These are phyloP conservation scores for Halesus radiatus DNA, from an alignment of 1,140 invertebrate genomes.

Conservation along the genomic window DNA sequence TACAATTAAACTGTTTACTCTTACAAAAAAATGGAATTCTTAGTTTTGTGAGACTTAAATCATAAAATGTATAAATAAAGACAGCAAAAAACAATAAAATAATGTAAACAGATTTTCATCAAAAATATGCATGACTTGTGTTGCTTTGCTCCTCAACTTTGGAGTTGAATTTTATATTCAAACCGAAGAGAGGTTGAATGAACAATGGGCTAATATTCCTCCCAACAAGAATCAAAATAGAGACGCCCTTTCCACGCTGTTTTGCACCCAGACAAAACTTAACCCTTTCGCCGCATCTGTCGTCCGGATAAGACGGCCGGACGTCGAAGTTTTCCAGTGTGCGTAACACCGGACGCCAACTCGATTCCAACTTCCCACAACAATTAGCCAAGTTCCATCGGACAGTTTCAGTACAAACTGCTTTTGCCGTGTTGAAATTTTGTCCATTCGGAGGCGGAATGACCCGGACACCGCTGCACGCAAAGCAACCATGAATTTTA, in stretches of 20 bases:
- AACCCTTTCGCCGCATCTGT: slow-evolving; percentile 21
- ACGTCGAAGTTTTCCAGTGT: not conserved
- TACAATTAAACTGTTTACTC: too few species aligned
- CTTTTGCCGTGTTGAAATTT: not conserved
- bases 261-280: slow-evolving; percentile 1
- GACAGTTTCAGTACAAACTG: not conserved
- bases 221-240: not conserved
- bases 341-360: not conserved
- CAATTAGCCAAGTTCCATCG: slow-evolving; percentile 17
- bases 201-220: not conserved
- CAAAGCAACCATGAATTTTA: slow-evolving; percentile 19
- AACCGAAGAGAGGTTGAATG: too few species aligned
- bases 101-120: too few species aligned
- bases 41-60: too few species aligned
- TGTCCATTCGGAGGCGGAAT: not conserved
- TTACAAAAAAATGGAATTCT: too few species aligned
- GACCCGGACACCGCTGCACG: not conserved
- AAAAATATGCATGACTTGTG: too few species aligned
- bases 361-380: slow-evolving; percentile 6
- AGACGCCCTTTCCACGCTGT: not conserved
- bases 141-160: too few species aligned
- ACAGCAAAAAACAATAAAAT: too few species aligned
- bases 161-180: too few species aligned
- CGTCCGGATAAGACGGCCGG: slow-evolving; percentile 22
- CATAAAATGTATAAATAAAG: too few species aligned